Evolutionary conservation across 2,113 vertebrate species (phyloP), one percentile per base, ranked within the genome.

Genomic region (Antennarius striatus): DNA sequence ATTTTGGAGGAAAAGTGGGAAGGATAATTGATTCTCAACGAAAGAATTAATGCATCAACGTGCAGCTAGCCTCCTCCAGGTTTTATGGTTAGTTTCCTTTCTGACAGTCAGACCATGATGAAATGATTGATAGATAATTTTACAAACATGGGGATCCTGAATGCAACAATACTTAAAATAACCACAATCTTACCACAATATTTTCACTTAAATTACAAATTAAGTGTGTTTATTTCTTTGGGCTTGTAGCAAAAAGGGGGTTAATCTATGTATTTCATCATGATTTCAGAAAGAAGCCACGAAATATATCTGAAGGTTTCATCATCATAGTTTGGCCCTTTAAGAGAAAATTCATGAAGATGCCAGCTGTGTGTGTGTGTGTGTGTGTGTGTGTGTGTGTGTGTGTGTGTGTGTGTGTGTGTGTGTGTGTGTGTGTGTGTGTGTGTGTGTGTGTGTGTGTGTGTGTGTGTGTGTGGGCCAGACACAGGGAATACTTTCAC

Each of bases 21-120:
- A 70, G 79, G 84, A 84, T 83, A 83, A 85, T 86, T 78, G 63
- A 83, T 81, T 67, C 53, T 75, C 59, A 68, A 79, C 73, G 84
- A 83, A 80, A 55, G 64, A 84, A 85, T 82, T 74, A 79, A 76
- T 69, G 79, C 73, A 71, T 86, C 80, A 79, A 77, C 13, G 56
- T 67, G 72, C 73, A 73, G 72, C 72, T 80, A 64, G 50, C 69
- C 53, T 76, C 73, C 36, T 71, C 53, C 30, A 47, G 56, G 28
- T 40, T 47, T 67, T 73, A 55, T 63, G 48, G 40, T 28, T 51
- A 56, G 67, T 60, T 76, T 82, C 42, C 56, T 58, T 58, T 62
- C 16, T 53, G 63, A 71, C 57, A 77, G 40, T 28, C 11, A 14
- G 53, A 75, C 65, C 69, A 71, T 71, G 56, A 73, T 57, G 56